Evolutionary conservation across 2,888 invertebrate genomes (phyloP).

Genomic region (Acanthococcus lagerstroemiae): DNA sequence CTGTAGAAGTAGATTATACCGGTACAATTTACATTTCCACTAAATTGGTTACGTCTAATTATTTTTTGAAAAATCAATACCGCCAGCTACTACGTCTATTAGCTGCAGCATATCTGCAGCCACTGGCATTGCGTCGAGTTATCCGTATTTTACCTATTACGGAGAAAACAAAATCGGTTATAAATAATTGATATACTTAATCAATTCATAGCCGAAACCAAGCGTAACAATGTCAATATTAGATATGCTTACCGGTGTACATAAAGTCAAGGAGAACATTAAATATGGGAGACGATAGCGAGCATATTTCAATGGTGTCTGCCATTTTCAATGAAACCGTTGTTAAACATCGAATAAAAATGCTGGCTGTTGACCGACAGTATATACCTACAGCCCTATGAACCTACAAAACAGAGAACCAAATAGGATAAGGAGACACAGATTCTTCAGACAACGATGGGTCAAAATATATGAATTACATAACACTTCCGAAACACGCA

Average conservation of each 20-base stretch:
- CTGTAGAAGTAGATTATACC: too few species aligned
- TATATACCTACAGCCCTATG: constrained; percentile 76
- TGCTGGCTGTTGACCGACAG: constrained; percentile 82
- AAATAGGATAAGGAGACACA: too few species aligned
- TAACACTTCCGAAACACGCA: not conserved
- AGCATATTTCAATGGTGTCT: constrained; percentile 67
- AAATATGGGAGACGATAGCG: constrained; percentile 63
- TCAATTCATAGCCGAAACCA: too few species aligned
- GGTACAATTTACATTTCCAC: constrained; percentile 79
- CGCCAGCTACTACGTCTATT: constrained; percentile 69
- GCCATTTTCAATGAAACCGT: constrained; percentile 70
- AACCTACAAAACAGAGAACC: constrained; percentile 51
- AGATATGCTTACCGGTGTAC: constrained; percentile 59
- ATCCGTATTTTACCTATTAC: constrained; percentile 55
- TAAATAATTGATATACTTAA: too few species aligned
- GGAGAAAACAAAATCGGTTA: not conserved
- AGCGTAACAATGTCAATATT: too few species aligned
- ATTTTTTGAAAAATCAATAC: constrained; percentile 75
- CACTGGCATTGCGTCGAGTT: constrained; percentile 70
- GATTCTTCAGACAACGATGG: too few species aligned
- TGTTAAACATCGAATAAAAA: constrained; percentile 88
- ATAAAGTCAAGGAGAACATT: constrained; percentile 73
- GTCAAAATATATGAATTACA: not conserved
- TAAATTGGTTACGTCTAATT: constrained; percentile 77
- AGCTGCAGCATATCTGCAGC: constrained; percentile 88